These are phyloP conservation scores for Glossophaga mutica DNA, from an alignment of 2,797 vertebrate genomes.

Conservation along the genomic window DNA sequence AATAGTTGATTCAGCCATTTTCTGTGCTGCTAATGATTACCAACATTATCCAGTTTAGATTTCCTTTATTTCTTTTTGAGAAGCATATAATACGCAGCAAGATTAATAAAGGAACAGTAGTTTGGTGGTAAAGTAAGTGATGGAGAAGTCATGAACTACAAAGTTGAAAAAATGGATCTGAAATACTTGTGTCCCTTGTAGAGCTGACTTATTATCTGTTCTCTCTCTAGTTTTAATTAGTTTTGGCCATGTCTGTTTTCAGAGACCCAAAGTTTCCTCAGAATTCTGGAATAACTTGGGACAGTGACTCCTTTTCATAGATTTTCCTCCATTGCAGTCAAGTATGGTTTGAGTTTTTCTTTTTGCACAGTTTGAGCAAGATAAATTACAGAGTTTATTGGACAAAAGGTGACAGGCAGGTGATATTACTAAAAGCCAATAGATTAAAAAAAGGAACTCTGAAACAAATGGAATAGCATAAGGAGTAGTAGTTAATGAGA, in stretches of 20 bases:
- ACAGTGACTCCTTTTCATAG: background rate
- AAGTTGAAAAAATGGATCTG: background rate
- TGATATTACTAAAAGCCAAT: conserved; percentile 28
- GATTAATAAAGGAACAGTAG: background rate
- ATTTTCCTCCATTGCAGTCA: background rate
- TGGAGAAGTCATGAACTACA: background rate
- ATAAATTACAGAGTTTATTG: background rate
- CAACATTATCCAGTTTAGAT: background rate
- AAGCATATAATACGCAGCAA: background rate
- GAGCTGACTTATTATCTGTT: background rate
- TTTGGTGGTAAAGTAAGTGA: background rate
- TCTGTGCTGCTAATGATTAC: background rate
- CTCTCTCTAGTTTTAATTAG: conserved; percentile 1
- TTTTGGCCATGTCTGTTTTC: background rate
- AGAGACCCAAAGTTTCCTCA: background rate
- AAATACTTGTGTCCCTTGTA: background rate
- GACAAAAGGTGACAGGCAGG: conserved; percentile 24
- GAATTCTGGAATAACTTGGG: background rate
- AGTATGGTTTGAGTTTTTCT: background rate
- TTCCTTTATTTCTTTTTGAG: conserved; percentile 1
- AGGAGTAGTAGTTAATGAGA: conserved; percentile 46
- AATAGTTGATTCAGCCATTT: background rate
- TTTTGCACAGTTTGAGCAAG: background rate
- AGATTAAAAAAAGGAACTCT: background rate
- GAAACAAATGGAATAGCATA: conserved; percentile 56